phyloP scores from a whole-genome alignment of 2,113 vertebrate species.

The Irena cyanogastra region DNA sequence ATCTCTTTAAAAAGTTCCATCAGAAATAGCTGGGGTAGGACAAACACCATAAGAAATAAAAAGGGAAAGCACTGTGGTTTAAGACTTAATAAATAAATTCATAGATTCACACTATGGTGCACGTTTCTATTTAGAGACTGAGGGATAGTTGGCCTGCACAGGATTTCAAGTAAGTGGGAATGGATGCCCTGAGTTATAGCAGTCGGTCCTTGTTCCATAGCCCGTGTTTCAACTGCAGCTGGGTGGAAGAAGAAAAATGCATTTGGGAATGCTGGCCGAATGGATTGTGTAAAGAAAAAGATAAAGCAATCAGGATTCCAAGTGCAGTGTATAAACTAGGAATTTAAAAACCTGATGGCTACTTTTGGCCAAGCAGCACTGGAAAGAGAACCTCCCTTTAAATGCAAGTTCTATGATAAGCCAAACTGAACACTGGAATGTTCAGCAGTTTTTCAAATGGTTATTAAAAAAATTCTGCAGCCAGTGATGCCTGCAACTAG shows the following conservation, averaged over 20 bases:
- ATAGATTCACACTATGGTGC: neutral
- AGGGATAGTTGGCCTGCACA: too few species aligned
- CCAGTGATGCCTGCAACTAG: neutral
- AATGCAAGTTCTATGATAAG: neutral
- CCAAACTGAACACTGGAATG: neutral
- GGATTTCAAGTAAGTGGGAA: neutral
- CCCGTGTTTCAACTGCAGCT: neutral
- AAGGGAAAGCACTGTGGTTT: neutral
- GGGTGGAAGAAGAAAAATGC: neutral
- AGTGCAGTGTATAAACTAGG: neutral
- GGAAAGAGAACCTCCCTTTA: neutral
- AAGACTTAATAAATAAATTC: neutral
- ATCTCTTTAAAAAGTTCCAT: neutral
- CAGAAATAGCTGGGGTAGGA: neutral
- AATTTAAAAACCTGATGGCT: neutral
- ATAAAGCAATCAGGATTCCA: neutral
- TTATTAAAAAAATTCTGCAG: neutral
- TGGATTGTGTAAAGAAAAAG: neutral
- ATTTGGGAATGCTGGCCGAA: neutral
- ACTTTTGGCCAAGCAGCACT: neutral
- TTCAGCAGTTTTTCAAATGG: neutral
- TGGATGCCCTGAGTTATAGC: neutral
- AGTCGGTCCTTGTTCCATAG: rapidly evolving
- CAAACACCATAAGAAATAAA: neutral
- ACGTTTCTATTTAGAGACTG: neutral